Evolutionary conservation across 2,797 vertebrate species (phyloP), one percentile per base, ranked within the genome.

Genomic region (Rhinatrema bivittatum): DNA sequence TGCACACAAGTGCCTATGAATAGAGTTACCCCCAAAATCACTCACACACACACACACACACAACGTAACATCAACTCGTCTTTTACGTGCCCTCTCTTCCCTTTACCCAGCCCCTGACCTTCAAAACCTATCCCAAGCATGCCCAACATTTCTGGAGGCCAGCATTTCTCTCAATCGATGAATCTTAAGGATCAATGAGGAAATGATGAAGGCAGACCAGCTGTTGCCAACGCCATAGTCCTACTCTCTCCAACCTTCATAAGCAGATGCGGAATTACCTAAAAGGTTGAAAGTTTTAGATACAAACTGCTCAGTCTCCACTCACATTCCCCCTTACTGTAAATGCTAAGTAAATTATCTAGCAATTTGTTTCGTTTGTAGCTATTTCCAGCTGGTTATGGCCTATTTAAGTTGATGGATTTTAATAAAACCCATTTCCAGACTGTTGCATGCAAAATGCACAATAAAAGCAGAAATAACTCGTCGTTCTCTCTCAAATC

Each of bases 301-400:
- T 43, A 45, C 20, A 44, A 30, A 41, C 10, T 46, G 26, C 50
- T 34, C 3, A 2, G 39, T 14, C 9, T 27, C 39, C 43, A 39
- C 48, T 32, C 14, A 9, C 16, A 35, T 37, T 43, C 15, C 13
- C 43, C 41, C 45, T 62, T 53, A 10, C 32, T 39, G 52, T 46
- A 56, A 43, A 53, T 39, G 40, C 29, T 43, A 42, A 50, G 49
- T 37, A 55, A 66, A 70, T 41, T 29, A 45, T 35, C 56, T 37
- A 32, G 36, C 31, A 53, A 38, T 48, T 44, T 4, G 33, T 47
- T 39, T 42, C 36, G 54, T 50, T 16, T 32, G 49, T 24, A 56
- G 53, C 40, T 29, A n/a, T 46, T 16, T 33, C 53, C 23, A 57
- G 49, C 46, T 38, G 14, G 27, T 28, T 38, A 29, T 5, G 12